Percentiles rank a stretch among this genome's conserved stretches.
Conservation (phyloP, 2,888 invertebrate species). For the Sycophila texana region DNA sequence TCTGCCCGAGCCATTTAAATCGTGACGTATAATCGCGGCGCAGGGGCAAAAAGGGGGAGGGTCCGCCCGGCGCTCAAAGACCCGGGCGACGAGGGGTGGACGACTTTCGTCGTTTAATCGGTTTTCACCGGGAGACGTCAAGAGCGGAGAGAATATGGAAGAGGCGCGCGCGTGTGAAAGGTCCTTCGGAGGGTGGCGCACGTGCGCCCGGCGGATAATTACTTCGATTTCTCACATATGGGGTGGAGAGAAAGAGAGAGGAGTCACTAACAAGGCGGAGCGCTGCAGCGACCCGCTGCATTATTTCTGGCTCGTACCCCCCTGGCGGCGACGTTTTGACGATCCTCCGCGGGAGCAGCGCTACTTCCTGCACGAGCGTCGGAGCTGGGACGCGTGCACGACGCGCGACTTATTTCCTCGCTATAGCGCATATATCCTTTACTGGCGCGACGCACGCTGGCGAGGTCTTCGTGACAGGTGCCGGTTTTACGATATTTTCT, state of each 20-base stretch:
- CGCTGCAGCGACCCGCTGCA: neutral
- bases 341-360: neutral
- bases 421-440: no score
- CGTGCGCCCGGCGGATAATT: constrained; percentile 36
- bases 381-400: neutral
- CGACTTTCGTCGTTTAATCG: constrained; percentile 46
- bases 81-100: neutral
- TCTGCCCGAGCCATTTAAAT: constrained; percentile 7
- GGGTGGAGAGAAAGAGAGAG: neutral
- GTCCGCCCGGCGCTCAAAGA: neutral
- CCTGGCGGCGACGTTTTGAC: neutral
- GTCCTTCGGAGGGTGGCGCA: neutral
- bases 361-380: neutral
- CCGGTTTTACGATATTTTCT: no score
- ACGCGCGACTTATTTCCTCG: neutral
- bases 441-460: no score
- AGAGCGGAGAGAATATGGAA: constrained; percentile 16
- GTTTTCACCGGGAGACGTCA: neutral
- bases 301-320: neutral
- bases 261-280: constrained; percentile 34
- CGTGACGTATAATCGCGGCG: neutral
- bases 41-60: neutral
- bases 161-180: constrained; percentile 17
- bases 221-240: constrained; percentile 46
- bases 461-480: no score